A percentile compares a stretch with the other conserved stretches of the same genome.
phyloP scores from a whole-genome alignment of 2,113 vertebrate species.

The Sylvia atricapilla region DNA sequence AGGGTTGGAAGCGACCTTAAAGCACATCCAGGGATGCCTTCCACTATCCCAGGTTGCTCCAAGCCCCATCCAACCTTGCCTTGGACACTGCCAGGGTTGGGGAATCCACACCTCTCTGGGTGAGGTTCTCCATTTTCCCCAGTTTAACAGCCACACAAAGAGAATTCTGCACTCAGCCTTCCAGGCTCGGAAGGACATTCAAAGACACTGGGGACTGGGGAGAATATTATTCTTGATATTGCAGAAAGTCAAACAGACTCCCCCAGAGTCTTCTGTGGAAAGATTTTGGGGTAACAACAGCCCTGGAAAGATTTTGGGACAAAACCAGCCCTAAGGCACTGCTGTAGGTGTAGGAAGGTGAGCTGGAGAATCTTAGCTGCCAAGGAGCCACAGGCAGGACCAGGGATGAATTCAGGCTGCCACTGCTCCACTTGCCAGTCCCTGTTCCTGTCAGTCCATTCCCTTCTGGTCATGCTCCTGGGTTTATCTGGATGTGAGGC shows the following conservation, averaged over 20 bases:
- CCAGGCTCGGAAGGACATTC: not conserved
- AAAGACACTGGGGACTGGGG: not conserved
- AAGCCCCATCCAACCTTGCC: not conserved
- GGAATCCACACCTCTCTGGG: not conserved
- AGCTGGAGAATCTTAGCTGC: not conserved
- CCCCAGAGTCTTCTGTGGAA: not conserved
- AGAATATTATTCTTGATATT: not conserved
- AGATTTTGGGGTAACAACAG: not conserved
- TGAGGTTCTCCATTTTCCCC: not conserved
- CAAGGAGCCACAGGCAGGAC: not conserved
- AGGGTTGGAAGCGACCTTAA: not conserved
- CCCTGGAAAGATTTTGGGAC: not conserved
- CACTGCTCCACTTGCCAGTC: not conserved
- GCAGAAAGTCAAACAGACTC: not conserved
- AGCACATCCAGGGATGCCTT: not conserved
- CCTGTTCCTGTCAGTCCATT: not conserved
- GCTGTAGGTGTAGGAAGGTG: not conserved
- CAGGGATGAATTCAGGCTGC: not conserved
- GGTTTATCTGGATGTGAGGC: not conserved
- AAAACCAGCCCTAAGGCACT: not conserved
- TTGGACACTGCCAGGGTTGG: fast-evolving
- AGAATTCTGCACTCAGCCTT: not conserved
- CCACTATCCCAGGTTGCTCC: not conserved
- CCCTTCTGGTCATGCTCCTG: not conserved
- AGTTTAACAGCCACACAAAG: not conserved